Conservation (phyloP, 2,888 invertebrate species). For the Philereme transversata region DNA sequence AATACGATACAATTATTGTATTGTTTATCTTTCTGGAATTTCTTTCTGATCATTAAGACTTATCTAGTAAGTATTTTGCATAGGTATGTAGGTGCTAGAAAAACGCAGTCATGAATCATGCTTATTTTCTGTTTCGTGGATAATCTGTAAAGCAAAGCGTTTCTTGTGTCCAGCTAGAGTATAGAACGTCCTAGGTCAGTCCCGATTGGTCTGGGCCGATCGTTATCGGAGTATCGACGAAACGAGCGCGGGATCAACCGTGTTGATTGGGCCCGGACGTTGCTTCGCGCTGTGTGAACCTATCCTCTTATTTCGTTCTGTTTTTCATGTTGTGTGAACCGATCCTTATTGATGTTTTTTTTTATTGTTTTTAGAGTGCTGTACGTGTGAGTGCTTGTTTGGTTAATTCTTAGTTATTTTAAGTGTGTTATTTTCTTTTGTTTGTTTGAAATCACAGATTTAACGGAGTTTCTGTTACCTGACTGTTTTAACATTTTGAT, state of each 20-base stretch:
- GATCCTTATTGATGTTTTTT: not conserved
- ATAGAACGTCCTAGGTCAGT: conserved; percentile 1
- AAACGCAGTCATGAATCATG: too few species aligned
- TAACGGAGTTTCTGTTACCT: too few species aligned
- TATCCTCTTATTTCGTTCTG: conserved; percentile 13
- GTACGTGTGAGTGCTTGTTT: not conserved
- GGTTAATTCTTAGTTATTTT: not conserved
- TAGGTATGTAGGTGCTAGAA: too few species aligned
- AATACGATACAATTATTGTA: too few species aligned
- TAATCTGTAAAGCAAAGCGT: not conserved
- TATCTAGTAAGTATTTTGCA: too few species aligned
- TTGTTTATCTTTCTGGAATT: too few species aligned
- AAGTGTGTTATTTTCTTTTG: too few species aligned
- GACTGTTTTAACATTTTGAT: too few species aligned
- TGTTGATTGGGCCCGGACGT: conserved; percentile 63
- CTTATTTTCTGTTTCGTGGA: too few species aligned
- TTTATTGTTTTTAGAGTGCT: conserved; percentile 2
- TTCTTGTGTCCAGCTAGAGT: not conserved
- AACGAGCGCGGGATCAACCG: conserved; percentile 49
- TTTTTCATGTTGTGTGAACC: conserved; percentile 14
- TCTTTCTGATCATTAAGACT: too few species aligned
- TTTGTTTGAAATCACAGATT: too few species aligned
- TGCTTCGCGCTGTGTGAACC: conserved; percentile 37
- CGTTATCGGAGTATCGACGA: conserved; percentile 32
- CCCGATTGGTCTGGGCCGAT: conserved; percentile 13